Conservation (phyloP, 2,888 invertebrate genomes). For the Daptonema setosum region DNA sequence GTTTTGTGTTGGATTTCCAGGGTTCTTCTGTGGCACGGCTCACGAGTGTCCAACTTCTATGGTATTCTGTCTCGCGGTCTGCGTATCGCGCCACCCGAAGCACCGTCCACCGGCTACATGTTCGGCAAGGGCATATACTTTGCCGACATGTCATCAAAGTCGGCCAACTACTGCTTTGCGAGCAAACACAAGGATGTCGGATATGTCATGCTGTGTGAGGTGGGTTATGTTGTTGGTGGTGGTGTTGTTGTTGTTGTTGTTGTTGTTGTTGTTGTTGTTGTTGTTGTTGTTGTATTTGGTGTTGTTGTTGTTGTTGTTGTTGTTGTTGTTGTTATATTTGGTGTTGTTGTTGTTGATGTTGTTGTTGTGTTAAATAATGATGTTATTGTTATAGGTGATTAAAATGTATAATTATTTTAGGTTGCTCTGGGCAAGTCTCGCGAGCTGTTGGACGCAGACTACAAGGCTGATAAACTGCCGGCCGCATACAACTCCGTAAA, state of each 20-base stretch:
- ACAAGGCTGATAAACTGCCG: slow-evolving; percentile 29
- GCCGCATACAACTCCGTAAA: slow-evolving; percentile 29
- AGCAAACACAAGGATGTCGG: slow-evolving; percentile 28
- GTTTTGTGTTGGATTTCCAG: no score
- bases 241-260: no score
- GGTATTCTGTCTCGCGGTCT: slow-evolving; percentile 35
- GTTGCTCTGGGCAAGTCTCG: slow-evolving; percentile 27
- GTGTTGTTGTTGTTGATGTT: no score
- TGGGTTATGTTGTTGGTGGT: no score
- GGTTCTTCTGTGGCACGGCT: slow-evolving; percentile 35
- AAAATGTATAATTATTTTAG: no score
- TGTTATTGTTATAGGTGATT: no score
- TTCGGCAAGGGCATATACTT: slow-evolving; percentile 37
- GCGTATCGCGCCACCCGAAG: slow-evolving; percentile 35
- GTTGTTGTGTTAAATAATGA: no score
- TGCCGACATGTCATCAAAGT: slow-evolving; percentile 36
- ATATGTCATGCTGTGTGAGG: slow-evolving; percentile 32
- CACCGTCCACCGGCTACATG: slow-evolving; percentile 36
- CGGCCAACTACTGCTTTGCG: slow-evolving; percentile 35
- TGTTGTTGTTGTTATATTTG: no score
- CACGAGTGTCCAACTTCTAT: slow-evolving; percentile 34
- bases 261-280: no score
- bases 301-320: no score
- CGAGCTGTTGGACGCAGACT: slow-evolving; percentile 29
- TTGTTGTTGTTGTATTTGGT: no score